A percentile compares a stretch with the other conserved stretches of the same genome.
phyloP scores from a whole-genome alignment of 2,888 invertebrate genomes.

The Anthoptus insignis region DNA sequence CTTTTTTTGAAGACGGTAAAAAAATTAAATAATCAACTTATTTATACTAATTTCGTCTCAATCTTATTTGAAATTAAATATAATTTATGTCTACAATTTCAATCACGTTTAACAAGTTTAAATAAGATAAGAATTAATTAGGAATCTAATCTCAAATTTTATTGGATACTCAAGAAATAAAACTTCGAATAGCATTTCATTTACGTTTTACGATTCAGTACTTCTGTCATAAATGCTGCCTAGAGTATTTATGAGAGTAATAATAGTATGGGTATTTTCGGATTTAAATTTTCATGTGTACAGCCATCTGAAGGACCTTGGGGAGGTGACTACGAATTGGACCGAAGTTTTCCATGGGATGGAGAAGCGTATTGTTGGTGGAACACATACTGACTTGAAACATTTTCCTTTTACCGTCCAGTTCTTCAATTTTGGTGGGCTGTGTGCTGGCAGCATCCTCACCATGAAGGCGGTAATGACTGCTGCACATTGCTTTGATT shows the following conservation, averaged over 20 bases:
- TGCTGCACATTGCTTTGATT: slow-evolving; percentile 62
- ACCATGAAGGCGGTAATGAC: slow-evolving; percentile 58
- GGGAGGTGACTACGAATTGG: slow-evolving; percentile 50
- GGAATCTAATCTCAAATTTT: slow-evolving; percentile 24
- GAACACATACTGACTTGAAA: slow-evolving; percentile 44
- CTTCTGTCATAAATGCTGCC: slow-evolving; percentile 43
- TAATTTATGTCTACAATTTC: too few relatives aligned
- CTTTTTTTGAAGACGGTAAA: too few relatives aligned
- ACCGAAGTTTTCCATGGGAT: slow-evolving; percentile 38
- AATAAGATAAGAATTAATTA: slow-evolving; percentile 20
- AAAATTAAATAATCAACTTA: too few relatives aligned
- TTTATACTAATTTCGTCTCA: too few relatives aligned
- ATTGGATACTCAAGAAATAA: slow-evolving; percentile 22
- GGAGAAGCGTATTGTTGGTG: slow-evolving; percentile 54
- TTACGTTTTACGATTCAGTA: slow-evolving; percentile 24
- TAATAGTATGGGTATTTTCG: slow-evolving; percentile 25
- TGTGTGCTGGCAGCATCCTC: slow-evolving; percentile 59
- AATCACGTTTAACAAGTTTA: background rate
- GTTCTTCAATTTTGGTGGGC: slow-evolving; percentile 56
- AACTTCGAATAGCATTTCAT: slow-evolving; percentile 26
- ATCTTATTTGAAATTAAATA: too few relatives aligned
- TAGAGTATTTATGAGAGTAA: slow-evolving; percentile 25
- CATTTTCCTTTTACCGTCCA: slow-evolving; percentile 56
- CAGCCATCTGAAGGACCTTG: slow-evolving; percentile 57
- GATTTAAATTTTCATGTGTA: slow-evolving; percentile 18